Evolutionary conservation across 2,113 vertebrate species (phyloP), one percentile per base, ranked within the genome.

Genomic region (Poeciliopsis occidentalis): DNA sequence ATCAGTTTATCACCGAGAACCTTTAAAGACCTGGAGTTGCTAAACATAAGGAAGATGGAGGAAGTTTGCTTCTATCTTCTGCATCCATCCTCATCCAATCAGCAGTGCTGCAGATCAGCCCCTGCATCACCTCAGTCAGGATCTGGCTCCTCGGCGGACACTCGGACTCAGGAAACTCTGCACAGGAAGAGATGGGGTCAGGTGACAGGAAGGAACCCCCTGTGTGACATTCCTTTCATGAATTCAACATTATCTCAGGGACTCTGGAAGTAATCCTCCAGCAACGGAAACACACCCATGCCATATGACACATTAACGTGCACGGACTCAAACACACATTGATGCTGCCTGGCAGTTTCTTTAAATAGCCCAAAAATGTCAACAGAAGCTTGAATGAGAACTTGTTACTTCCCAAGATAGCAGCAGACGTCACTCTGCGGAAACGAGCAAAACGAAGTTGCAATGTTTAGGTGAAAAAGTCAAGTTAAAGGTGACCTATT

Each of bases 171-270:
- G 86, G 82, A 88, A 85, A 69, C 51, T 68, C 44, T 68, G 69
- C 39, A 37, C 74, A 89, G 90, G 91, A 93, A 91, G 87, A 80
- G 85, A 92, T 79, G 76, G 73, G 88, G 84, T 94, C 87, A 92
- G 83, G 85, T 92, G 90, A 94, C 87, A 89, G 94, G 92, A 93
- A 92, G 83, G 70, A 82, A 85, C 84, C 84, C 80, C 66, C 64
- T n/a, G 71, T 22, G 62, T 39, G 13, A 75, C 85, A 87, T 84
- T 92, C 85, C 80, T 85, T 81, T 76, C 76, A 84, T 79, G 82
- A 87, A 87, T 91, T 84, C 85, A 82, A 77, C 77, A 79, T 88
- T 85, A 90, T 89, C 87, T 85, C 73, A 69, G 73, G 76, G 74
- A 87, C 76, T 76, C 66, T 88, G 80, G 71, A 89, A 81, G 85